These are phyloP conservation scores for Eurois occulta DNA, from an alignment of 2,888 invertebrate species.

Conservation along the genomic window DNA sequence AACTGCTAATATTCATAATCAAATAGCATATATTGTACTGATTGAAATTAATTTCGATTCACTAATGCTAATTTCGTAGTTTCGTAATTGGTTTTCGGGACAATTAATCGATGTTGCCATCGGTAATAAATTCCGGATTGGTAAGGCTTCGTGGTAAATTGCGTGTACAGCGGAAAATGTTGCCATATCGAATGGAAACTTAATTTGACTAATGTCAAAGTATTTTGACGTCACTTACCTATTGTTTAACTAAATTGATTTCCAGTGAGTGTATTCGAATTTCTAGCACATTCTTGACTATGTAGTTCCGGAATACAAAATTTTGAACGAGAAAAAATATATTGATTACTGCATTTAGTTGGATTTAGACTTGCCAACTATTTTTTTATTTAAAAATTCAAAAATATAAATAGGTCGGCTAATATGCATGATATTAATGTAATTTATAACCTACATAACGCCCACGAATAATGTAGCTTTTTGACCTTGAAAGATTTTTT, in stretches of 20 bases:
- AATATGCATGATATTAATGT: no score
- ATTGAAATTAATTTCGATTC: constrained; percentile 50
- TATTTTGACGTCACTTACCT: background rate
- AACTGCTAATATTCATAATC: background rate
- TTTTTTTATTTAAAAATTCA: background rate
- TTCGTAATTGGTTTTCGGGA: constrained; percentile 60
- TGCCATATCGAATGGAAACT: background rate
- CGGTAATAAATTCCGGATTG: constrained; percentile 44
- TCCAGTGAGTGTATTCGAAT: background rate
- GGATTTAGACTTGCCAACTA: background rate
- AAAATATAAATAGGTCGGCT: no score
- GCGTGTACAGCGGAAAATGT: constrained; percentile 7
- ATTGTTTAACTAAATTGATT: background rate
- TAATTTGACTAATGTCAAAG: background rate
- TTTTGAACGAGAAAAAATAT: background rate
- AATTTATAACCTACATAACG: no score
- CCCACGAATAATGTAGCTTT: no score
- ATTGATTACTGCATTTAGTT: background rate
- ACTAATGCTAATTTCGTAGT: constrained; percentile 43
- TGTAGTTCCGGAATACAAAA: background rate
- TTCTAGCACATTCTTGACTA: background rate
- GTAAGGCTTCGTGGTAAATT: constrained; percentile 42
- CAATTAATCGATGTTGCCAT: constrained; percentile 45
- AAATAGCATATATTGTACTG: constrained; percentile 10
- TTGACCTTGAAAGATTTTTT: no score